Evolutionary conservation across 2,797 vertebrate species (phyloP).

Genomic region (Trachops cirrhosus): DNA sequence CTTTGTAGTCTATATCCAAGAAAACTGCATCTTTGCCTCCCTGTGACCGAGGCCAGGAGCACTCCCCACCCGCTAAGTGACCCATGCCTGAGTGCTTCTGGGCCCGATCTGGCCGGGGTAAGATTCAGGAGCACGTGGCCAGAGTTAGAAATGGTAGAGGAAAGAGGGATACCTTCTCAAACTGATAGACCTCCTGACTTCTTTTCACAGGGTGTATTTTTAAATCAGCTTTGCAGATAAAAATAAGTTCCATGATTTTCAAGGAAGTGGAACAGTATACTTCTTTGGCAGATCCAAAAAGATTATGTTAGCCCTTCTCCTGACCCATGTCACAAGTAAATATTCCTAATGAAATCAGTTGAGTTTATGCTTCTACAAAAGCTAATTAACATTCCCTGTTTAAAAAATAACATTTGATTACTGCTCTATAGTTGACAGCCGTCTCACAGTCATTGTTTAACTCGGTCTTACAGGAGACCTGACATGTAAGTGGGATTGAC

Average conservation of each 20-base stretch:
- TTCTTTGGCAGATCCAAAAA: constrained; percentile 37
- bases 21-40: constrained; percentile 33
- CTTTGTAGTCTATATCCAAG: constrained; percentile 67
- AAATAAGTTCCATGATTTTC: constrained; percentile 28
- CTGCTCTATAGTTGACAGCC: neutral
- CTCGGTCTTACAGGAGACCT: constrained; percentile 44
- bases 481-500: neutral
- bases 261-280: neutral
- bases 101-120: constrained; percentile 27
- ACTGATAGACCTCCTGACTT: constrained; percentile 44
- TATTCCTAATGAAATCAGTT: constrained; percentile 8
- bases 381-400: constrained; percentile 37
- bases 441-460: constrained; percentile 1
- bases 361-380: constrained; percentile 39
- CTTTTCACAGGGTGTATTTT: constrained; percentile 45
- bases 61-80: neutral
- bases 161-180: constrained; percentile 50
- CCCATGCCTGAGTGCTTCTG: neutral
- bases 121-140: constrained; percentile 33
- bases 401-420: constrained; percentile 27
- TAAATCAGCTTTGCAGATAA: constrained; percentile 67
- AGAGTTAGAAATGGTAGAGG: constrained; percentile 22
- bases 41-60: constrained; percentile 32
- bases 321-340: neutral
- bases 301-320: neutral